phyloP scores from a whole-genome alignment of 2,113 vertebrate species.

The Malaclemys terrapin region DNA sequence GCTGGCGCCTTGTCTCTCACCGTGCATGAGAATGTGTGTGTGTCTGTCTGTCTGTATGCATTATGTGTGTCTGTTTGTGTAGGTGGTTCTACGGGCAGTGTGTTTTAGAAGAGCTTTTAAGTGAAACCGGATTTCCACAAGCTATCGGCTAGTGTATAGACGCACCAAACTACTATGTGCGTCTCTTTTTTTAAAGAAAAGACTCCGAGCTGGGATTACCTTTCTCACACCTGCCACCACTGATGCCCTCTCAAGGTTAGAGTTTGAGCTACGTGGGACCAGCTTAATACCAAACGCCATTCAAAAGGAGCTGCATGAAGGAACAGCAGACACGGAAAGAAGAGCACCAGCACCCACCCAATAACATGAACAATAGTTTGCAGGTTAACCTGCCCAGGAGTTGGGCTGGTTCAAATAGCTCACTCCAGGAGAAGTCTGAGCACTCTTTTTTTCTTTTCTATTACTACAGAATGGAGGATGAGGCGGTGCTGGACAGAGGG shows the following conservation, averaged over 20 bases:
- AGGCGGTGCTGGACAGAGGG: conserved; percentile 97
- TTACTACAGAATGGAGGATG: conserved; percentile 99
- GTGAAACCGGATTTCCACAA: conserved; percentile 46
- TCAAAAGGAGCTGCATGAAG: conserved; percentile 77
- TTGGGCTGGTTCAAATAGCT: conserved; percentile 85
- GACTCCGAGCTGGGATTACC: conserved; percentile 65
- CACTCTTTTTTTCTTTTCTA: conserved; percentile 99
- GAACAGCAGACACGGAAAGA: conserved; percentile 57
- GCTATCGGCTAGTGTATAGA: conserved; percentile 27
- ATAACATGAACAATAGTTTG: conserved; percentile 82
- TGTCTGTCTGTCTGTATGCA: background rate
- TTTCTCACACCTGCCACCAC: conserved; percentile 59
- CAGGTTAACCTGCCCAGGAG: conserved; percentile 88
- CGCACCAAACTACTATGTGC: conserved; percentile 22
- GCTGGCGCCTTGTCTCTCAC: conserved; percentile 45
- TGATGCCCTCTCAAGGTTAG: conserved; percentile 78
- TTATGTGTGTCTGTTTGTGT: conserved; percentile 9
- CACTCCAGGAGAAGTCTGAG: conserved; percentile 94
- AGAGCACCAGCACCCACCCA: conserved; percentile 45
- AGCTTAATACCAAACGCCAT: conserved; percentile 30
- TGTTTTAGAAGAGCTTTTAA: conserved; percentile 32
- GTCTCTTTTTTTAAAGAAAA: background rate
- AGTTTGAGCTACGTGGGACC: conserved; percentile 60
- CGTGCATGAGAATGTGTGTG: background rate
- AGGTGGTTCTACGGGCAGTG: background rate